A percentile compares a stretch with the other conserved stretches of the same genome.
Evolutionary conservation across 2,888 invertebrate genomes (phyloP).

Genomic region (Tineola bisselliella): DNA sequence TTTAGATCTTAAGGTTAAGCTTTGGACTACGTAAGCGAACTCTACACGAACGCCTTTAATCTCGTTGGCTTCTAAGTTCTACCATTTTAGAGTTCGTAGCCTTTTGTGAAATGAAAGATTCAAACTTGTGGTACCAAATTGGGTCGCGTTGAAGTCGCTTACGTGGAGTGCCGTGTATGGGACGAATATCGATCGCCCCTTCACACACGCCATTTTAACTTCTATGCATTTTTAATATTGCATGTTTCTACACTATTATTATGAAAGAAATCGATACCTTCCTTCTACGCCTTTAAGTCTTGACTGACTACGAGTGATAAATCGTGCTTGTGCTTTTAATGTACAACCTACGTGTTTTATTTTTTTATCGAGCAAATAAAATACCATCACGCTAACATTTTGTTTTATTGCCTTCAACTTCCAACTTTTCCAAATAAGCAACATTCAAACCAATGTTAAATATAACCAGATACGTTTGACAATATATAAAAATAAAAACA

Average conservation of each 20-base stretch:
- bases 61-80: too few species aligned
- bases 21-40: too few species aligned
- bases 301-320: slow-evolving; percentile 64
- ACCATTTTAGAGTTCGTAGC: too few species aligned
- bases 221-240: slow-evolving; percentile 1
- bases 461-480: too few species aligned
- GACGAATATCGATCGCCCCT: neutral
- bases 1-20: too few species aligned
- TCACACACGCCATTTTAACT: neutral
- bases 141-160: neutral
- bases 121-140: neutral
- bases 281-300: slow-evolving; percentile 16
- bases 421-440: too few species aligned
- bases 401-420: slow-evolving; percentile 24
- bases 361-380: slow-evolving; percentile 49
- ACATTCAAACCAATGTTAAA: too few species aligned
- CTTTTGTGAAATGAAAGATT: too few species aligned
- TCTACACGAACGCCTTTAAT: too few species aligned
- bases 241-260: neutral
- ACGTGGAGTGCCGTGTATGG: too few species aligned
- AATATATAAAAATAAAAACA: too few species aligned
- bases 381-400: slow-evolving; percentile 42
- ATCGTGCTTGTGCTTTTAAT: slow-evolving; percentile 65
- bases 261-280: slow-evolving; percentile 8
- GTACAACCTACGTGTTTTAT: slow-evolving; percentile 56